Conservation (phyloP, 2,113 vertebrate genomes). For the Prochilodus magdalenae region DNA sequence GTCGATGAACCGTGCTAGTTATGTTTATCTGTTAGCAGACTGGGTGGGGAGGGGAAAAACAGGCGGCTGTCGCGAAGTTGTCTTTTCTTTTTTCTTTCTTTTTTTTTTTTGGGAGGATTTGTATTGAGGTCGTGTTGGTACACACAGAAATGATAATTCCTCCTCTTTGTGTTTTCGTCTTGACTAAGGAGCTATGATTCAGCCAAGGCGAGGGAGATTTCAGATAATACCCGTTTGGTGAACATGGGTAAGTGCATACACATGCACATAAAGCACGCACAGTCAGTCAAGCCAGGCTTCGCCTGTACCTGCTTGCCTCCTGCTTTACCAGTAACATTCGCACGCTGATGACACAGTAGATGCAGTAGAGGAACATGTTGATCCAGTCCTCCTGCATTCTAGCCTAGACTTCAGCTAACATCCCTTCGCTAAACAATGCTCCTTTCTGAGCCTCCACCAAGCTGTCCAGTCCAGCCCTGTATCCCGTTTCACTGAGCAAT, state of each 20-base stretch:
- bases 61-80: background rate
- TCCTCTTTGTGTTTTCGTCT: background rate
- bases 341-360: background rate
- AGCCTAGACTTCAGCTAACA: background rate
- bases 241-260: background rate
- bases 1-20: background rate
- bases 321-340: conserved; percentile 7
- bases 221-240: conserved; percentile 25
- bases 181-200: conserved; percentile 7
- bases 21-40: conserved; percentile 6
- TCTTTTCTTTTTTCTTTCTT: background rate
- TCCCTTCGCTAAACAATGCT: background rate
- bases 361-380: conserved; percentile 27
- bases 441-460: background rate
- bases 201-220: conserved; percentile 16
- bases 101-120: conserved; percentile 1
- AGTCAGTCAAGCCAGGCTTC: conserved; percentile 5
- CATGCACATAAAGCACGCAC: background rate
- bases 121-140: conserved; percentile 2
- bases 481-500: background rate
- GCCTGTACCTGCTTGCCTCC: conserved; percentile 10
- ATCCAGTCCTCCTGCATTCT: conserved; percentile 40
- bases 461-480: background rate
- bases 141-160: background rate
- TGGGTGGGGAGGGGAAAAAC: background rate